Conservation (phyloP, 2,888 invertebrate genomes). For the Dendrolimus pini region DNA sequence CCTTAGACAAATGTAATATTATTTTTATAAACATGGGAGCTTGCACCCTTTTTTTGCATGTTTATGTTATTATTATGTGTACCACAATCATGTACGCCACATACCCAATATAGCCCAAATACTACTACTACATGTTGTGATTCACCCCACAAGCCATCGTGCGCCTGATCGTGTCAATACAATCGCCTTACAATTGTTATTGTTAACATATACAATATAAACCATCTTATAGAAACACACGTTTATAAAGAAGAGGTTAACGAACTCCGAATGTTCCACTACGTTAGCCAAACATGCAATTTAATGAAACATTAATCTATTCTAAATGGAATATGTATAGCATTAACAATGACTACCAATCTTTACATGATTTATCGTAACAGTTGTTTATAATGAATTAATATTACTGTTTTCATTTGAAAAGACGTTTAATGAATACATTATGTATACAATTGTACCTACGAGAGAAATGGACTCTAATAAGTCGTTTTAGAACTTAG, state of each 20-base stretch:
- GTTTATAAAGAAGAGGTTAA: conserved; percentile 9
- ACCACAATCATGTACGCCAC: no score
- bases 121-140: no score
- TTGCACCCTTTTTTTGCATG: no score
- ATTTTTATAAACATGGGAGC: no score
- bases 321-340: background rate
- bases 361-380: background rate
- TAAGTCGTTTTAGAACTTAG: no score
- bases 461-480: no score
- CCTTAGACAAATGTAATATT: no score
- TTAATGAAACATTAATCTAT: background rate
- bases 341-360: background rate
- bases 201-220: conserved; percentile 21
- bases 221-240: background rate
- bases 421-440: background rate
- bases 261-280: conserved; percentile 1
- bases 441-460: no score
- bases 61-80: no score
- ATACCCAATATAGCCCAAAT: no score
- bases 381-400: background rate
- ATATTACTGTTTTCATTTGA: background rate
- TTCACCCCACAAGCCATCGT: background rate
- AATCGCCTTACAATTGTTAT: conserved; percentile 44
- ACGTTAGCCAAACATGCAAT: conserved; percentile 1
- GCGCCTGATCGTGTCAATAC: conserved; percentile 33